Conservation (phyloP, 1,140 invertebrate genomes). For the Drosophila melanogaster region Release_6_plus_ISO1_MT NT_033779.5:21783501-21784000, state of each 20-base stretch:
- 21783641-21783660: constrained; percentile 15
- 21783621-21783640: constrained; percentile 19
- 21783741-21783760: constrained; percentile 16
- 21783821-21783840: not conserved
- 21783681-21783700: not conserved
- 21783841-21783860: not conserved
- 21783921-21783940: constrained; percentile 8
- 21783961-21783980: not conserved
- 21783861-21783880: constrained; percentile 31
- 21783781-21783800: not conserved
- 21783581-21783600: constrained; percentile 2
- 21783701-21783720: not conserved
- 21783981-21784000: constrained; percentile 16
- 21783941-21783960: constrained; percentile 11
- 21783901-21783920: constrained; percentile 5
- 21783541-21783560: constrained; percentile 11
- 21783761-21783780: constrained; percentile 1
- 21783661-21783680: constrained; percentile 22
- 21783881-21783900: constrained; percentile 7
- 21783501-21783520: constrained; percentile 26
- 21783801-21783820: not conserved
- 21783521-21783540: constrained; percentile 1
- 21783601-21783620: not conserved
- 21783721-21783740: not conserved
- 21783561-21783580: constrained; percentile 28